These are phyloP conservation scores for Oreamnos americanus DNA, from an alignment of 2,113 vertebrate species.

Conservation along the genomic window DNA sequence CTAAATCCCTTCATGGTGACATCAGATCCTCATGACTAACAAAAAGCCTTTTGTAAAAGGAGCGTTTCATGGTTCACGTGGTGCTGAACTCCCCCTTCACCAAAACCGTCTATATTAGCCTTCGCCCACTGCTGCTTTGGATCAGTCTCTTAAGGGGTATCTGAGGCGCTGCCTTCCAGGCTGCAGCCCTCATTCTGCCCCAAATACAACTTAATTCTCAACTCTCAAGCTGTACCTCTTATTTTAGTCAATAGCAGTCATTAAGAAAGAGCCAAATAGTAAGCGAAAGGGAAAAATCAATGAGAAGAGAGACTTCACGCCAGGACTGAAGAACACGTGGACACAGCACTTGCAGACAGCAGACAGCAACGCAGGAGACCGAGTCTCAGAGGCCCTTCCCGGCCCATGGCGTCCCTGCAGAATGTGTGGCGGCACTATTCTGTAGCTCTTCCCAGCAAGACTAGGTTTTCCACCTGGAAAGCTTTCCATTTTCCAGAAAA, in stretches of 20 bases:
- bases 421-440: rapidly evolving
- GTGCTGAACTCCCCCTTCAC: not conserved
- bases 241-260: not conserved
- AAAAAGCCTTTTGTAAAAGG: not conserved
- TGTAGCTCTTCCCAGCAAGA: not conserved
- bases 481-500: not conserved
- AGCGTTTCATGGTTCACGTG: not conserved
- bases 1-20: not conserved
- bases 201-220: not conserved
- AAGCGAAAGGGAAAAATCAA: not conserved
- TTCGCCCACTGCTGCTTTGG: rapidly evolving
- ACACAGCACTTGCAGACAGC: rapidly evolving
- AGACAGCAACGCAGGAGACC: rapidly evolving
- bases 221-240: not conserved
- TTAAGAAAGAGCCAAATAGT: not conserved
- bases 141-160: not conserved
- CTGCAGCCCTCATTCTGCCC: not conserved
- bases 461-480: not conserved
- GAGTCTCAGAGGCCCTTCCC: rapidly evolving
- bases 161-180: not conserved
- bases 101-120: rapidly evolving
- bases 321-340: not conserved
- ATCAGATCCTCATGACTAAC: not conserved
- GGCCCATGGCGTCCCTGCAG: rapidly evolving
- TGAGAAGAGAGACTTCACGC: not conserved